A percentile compares a stretch with the other conserved stretches of the same genome.
Evolutionary conservation across 2,888 invertebrate species (phyloP).

Genomic region (Helleia helle): DNA sequence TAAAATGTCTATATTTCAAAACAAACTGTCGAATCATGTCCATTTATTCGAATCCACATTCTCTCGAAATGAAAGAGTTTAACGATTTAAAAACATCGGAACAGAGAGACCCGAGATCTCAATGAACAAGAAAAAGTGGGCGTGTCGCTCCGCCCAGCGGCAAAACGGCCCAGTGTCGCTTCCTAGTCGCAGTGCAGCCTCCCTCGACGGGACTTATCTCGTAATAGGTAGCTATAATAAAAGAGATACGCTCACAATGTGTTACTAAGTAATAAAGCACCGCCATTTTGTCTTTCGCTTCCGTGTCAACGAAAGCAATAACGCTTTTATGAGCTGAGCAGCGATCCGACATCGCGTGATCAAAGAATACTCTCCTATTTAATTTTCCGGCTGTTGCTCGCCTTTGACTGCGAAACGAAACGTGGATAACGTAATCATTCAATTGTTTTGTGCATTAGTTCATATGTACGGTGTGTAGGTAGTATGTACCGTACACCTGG

Average conservation of each 20-base stretch:
- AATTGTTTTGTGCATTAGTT: conserved; percentile 27
- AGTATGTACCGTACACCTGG: neutral
- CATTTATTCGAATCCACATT: neutral
- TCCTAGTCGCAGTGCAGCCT: conserved; percentile 54
- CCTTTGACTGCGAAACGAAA: conserved; percentile 55
- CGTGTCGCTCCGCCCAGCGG: conserved; percentile 67
- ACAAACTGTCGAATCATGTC: no score
- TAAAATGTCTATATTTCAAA: no score
- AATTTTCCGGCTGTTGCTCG: conserved; percentile 60
- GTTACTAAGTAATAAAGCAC: conserved; percentile 72
- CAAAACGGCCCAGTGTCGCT: conserved; percentile 28
- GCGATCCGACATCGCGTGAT: conserved; percentile 54
- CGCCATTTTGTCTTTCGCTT: conserved; percentile 68
- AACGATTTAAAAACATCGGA: conserved; percentile 9
- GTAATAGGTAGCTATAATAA: conserved; percentile 65
- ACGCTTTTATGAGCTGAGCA: conserved; percentile 60
- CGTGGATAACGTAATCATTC: conserved; percentile 49
- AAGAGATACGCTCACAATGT: conserved; percentile 65
- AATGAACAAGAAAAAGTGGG: conserved; percentile 58
- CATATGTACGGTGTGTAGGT: neutral
- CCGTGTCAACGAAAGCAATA: conserved; percentile 53
- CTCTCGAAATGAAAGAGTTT: neutral
- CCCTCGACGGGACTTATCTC: conserved; percentile 58
- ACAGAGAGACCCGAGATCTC: conserved; percentile 33
- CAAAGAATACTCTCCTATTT: conserved; percentile 57